phyloP scores from a whole-genome alignment of 2,797 vertebrate species.

The Acestrorhynchus altus region DNA sequence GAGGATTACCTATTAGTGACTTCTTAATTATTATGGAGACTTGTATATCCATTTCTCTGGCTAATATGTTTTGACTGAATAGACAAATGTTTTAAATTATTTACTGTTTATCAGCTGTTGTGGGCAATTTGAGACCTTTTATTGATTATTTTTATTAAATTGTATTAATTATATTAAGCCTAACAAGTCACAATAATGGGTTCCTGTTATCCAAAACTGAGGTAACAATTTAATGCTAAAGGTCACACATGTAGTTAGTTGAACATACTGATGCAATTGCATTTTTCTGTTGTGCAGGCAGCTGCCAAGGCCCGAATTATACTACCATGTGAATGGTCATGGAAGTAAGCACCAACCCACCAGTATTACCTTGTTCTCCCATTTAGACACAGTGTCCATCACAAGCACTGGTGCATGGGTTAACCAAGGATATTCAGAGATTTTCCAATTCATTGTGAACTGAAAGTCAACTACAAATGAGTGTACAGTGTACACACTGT shows the following conservation, averaged over 20 bases:
- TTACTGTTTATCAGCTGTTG: constrained; percentile 1
- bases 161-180: neutral
- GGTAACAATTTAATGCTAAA: constrained; percentile 1
- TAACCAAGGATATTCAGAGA: constrained; percentile 5
- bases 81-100: neutral
- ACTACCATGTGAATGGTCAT: neutral
- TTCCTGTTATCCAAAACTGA: constrained; percentile 20
- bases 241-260: constrained; percentile 38
- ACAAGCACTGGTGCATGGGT: neutral
- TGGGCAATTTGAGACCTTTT: neutral
- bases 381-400: neutral
- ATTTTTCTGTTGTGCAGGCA: constrained; percentile 6
- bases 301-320: neutral
- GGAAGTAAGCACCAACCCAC: neutral
- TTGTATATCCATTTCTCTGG: too few species aligned
- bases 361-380: neutral
- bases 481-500: constrained; percentile 12
- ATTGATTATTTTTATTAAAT: too few species aligned
- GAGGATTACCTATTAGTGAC: too few species aligned
- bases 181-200: constrained; percentile 6
- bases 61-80: neutral
- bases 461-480: constrained; percentile 8
- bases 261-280: constrained; percentile 21
- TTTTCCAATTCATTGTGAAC: constrained; percentile 22
- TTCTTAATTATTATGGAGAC: neutral